Evolutionary conservation across 1,140 invertebrate genomes (phyloP).

Genomic region (Panonychus citri): DNA sequence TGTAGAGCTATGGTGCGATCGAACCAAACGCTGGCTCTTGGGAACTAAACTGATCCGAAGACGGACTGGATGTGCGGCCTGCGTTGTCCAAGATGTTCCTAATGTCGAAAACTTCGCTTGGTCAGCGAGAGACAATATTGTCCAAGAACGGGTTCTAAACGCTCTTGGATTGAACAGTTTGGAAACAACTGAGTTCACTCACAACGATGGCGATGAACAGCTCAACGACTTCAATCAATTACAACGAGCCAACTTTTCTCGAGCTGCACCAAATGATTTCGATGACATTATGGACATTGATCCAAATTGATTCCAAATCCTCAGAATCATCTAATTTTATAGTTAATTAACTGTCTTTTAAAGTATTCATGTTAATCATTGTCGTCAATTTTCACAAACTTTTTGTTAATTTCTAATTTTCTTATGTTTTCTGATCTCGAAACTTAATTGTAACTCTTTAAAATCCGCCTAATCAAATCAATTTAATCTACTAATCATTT

Average conservation of each 20-base stretch:
- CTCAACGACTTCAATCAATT: too few species aligned
- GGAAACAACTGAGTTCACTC: too few species aligned
- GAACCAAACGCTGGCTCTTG: not conserved
- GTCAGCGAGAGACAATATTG: not conserved
- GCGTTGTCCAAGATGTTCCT: not conserved
- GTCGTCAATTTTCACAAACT: not conserved
- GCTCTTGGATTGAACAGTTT: not conserved
- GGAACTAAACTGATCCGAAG: not conserved
- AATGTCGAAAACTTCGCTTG: not conserved
- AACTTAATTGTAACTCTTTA: not conserved
- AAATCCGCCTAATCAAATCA: not conserved
- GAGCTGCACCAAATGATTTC: too few species aligned
- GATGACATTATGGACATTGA: too few species aligned
- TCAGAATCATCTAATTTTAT: not conserved
- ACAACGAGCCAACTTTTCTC: too few species aligned
- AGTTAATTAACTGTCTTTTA: not conserved
- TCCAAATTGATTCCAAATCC: too few species aligned
- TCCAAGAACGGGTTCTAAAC: not conserved
- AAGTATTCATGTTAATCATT: not conserved
- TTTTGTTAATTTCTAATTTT: not conserved
- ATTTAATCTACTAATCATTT: not conserved
- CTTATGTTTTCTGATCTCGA: not conserved
- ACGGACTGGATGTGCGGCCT: constrained; percentile 1
- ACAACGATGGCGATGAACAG: too few species aligned
- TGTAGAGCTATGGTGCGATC: constrained; percentile 38